These are phyloP conservation scores for Brachystomella parvula DNA, from an alignment of 1,140 invertebrate genomes.

Conservation along the genomic window DNA sequence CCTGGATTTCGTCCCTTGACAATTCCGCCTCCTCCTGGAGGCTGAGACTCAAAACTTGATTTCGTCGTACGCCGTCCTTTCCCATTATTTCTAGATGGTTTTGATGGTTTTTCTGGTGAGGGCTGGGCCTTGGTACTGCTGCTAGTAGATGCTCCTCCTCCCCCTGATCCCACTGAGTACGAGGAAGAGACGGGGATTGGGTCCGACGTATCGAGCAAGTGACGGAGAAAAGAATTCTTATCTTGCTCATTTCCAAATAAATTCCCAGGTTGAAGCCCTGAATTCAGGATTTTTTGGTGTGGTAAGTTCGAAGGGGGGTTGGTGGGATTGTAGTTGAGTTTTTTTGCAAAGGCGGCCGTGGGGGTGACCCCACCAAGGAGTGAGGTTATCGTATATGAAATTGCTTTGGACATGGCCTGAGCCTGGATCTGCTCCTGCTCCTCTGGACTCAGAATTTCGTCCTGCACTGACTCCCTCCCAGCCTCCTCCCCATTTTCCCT, in stretches of 20 bases:
- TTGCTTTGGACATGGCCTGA: constrained; percentile 30
- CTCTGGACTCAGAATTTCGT: constrained; percentile 3
- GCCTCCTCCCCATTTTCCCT: too few species aligned
- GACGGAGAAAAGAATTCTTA: constrained; percentile 29
- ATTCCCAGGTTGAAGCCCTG: not conserved
- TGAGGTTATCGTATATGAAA: constrained; percentile 33
- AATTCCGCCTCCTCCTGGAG: too few species aligned
- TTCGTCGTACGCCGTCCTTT: too few species aligned
- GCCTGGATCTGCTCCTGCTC: constrained; percentile 23
- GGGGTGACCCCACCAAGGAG: constrained; percentile 16
- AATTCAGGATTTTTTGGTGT: not conserved
- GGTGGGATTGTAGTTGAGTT: not conserved
- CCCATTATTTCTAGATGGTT: too few species aligned
- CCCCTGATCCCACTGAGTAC: too few species aligned
- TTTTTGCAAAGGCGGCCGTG: not conserved
- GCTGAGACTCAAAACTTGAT: too few species aligned
- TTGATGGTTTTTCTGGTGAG: too few species aligned
- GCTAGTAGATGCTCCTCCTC: too few species aligned
- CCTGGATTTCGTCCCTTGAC: too few species aligned
- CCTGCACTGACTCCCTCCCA: too few species aligned
- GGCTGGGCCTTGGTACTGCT: too few species aligned
- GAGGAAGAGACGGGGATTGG: constrained; percentile 26
- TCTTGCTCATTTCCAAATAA: constrained; percentile 18
- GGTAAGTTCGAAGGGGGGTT: not conserved
- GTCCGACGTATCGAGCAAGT: constrained; percentile 33